Base-by-base conservation (phyloP, 2,888 invertebrate genomes). In the Sinohyriopsis cumingii region DNA sequence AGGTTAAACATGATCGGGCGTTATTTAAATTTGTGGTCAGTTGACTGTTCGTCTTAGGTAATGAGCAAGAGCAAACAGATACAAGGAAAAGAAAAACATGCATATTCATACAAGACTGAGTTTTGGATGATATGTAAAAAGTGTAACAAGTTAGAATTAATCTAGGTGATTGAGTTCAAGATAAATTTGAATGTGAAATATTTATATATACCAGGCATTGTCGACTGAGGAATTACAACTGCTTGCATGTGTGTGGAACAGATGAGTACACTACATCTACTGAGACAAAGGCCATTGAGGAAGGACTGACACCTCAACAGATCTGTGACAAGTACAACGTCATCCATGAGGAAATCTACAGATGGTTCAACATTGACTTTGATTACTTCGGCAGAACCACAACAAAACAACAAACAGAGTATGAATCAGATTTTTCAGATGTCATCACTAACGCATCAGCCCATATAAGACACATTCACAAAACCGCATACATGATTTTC, bases 251-350 rank as follows among this genome's bases (percentile, higher is more conserved):
- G 65, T 95, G 95, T 86, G 99, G 99, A 0, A 99, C 99, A 0
- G 99, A 99, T 89, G 99, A 99, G 89, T 99, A 99, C 87, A 99
- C 99, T 9, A 99, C 99, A 0, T 99, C 99, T 0, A 99, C 99
- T 0, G 99, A 99, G 91, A 98, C 98, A 4, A 99, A 99, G 93
- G 99, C 99, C 0, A 87, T 99, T 69, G 95, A 97, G 87, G 98
- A 99, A 90, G 95, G 95, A 0, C 85, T 95, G 5, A 95, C 96
- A 0, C 96, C 97, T 0, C 93, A 94, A 76, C 93, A 97, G 91
- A 97, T 99, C 79, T 99, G 98, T 90, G 97, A 98, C 91, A 99
- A 99, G 90, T 99, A 98, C 90, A 95, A 95, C 89, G 94, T 94
- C 82, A 93, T 99, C 57, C 99, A 99, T 90, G 94, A 94, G 84